Conservation (phyloP, 2,797 vertebrate genomes). For the Microctenopoma steveboyesi region DNA sequence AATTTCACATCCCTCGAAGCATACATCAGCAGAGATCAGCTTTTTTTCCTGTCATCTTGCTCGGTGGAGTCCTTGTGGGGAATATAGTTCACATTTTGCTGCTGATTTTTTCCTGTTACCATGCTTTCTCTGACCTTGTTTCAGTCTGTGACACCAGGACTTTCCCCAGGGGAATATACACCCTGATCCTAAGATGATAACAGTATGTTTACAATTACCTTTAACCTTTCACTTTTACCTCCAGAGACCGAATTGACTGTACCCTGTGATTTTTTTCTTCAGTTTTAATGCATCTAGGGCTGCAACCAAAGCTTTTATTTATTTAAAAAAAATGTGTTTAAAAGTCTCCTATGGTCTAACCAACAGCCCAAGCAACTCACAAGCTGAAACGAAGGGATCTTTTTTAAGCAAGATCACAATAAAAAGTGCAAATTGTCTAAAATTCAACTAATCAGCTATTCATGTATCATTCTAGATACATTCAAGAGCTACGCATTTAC, state of each 20-base stretch:
- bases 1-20: slow-evolving; percentile 53
- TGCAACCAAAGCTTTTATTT: not conserved
- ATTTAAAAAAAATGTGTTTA: not conserved
- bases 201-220: slow-evolving; percentile 75
- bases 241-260: slow-evolving; percentile 61
- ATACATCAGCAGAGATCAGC: slow-evolving; percentile 32
- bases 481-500: not conserved
- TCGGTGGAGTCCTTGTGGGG: slow-evolving; percentile 49
- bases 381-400: not conserved
- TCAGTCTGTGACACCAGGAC: slow-evolving; percentile 69
- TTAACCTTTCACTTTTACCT: slow-evolving; percentile 73
- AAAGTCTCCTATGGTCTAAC: not conserved
- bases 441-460: not conserved
- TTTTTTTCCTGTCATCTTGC: slow-evolving; percentile 63
- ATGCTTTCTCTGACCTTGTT: slow-evolving; percentile 68
- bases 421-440: not conserved
- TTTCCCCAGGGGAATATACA: slow-evolving; percentile 69
- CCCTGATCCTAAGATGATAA: slow-evolving; percentile 68
- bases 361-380: not conserved
- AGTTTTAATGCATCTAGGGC: slow-evolving; percentile 7
- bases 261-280: slow-evolving; percentile 18
- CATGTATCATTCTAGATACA: not conserved
- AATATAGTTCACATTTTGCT: slow-evolving; percentile 64
- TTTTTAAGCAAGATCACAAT: not conserved
- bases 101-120: slow-evolving; percentile 69